A percentile compares a stretch with the other conserved stretches of the same genome.
These are phyloP conservation scores for Nanorana parkeri DNA, from an alignment of 2,113 vertebrate species.

Conservation along the genomic window DNA sequence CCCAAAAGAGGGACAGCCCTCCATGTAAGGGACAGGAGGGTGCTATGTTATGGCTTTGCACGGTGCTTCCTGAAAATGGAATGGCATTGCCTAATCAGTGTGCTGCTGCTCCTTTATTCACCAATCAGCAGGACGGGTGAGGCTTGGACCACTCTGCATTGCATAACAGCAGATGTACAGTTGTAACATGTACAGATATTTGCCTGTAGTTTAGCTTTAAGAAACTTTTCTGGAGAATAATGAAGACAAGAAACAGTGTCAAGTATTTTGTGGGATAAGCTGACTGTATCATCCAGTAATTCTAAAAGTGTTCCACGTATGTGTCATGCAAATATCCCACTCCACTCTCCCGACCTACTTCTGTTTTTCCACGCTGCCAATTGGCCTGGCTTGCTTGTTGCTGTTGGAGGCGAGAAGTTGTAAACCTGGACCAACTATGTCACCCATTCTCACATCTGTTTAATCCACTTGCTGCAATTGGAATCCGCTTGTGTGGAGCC, in stretches of 20 bases:
- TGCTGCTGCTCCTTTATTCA: no score
- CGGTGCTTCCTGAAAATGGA: no score
- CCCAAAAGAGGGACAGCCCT: no score
- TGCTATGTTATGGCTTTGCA: no score
- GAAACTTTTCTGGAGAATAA: neutral
- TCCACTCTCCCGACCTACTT: conserved; percentile 26
- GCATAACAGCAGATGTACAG: no score
- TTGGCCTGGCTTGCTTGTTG: conserved; percentile 16
- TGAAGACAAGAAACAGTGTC: neutral
- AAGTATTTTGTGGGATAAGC: conserved; percentile 5
- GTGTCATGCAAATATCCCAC: conserved; percentile 22
- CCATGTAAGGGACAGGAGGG: no score
- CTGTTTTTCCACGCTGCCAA: conserved; percentile 25
- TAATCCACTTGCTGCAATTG: conserved; percentile 38
- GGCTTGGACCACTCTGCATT: no score
- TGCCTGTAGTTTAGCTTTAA: no score
- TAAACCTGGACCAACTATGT: conserved; percentile 40
- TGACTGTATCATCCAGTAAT: conserved; percentile 29
- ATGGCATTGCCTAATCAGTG: no score
- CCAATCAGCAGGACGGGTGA: no score
- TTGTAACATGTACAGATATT: no score
- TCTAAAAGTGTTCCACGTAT: conserved; percentile 20
- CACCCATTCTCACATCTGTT: conserved; percentile 51
- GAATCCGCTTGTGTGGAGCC: conserved; percentile 4
- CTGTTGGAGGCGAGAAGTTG: conserved; percentile 42